These are phyloP conservation scores for Cheilosia pagana DNA, from an alignment of 2,888 invertebrate genomes.

Conservation along the genomic window DNA sequence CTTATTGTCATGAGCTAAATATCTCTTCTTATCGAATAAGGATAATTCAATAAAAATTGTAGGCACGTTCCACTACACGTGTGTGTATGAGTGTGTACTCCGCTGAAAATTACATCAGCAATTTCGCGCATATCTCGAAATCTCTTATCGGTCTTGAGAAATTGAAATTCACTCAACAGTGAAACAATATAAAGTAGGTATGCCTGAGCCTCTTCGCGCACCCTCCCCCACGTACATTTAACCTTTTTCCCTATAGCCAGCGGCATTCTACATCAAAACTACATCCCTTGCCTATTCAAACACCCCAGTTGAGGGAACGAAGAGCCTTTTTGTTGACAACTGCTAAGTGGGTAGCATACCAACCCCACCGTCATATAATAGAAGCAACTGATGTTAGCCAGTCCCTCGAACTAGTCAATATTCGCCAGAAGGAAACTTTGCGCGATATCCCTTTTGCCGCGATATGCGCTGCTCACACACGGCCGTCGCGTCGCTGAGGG, in stretches of 20 bases:
- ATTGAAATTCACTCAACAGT: conserved; percentile 47
- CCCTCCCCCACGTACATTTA: conserved; percentile 7
- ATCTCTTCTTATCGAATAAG: conserved; percentile 53
- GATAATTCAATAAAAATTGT: conserved; percentile 63
- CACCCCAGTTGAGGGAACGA: conserved; percentile 10
- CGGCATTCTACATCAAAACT: conserved; percentile 37
- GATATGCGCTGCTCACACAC: conserved; percentile 19
- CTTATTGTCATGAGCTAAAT: conserved; percentile 59
- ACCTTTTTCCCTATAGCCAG: conserved; percentile 20
- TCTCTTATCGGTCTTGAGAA: conserved; percentile 8
- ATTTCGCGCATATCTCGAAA: conserved; percentile 45
- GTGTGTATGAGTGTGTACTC: background rate
- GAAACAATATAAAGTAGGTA: conserved; percentile 33
- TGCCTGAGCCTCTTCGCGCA: background rate
- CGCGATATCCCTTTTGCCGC: conserved; percentile 40
- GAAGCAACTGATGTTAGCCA: conserved; percentile 40
- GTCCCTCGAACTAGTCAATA: conserved; percentile 40
- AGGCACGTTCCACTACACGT: conserved; percentile 33
- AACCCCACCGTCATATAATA: conserved; percentile 2
- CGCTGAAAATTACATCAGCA: conserved; percentile 46
- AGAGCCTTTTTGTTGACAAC: conserved; percentile 63
- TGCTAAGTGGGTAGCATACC: conserved; percentile 58
- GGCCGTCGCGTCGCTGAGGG: conserved; percentile 5
- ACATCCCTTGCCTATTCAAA: conserved; percentile 1
- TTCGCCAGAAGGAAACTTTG: conserved; percentile 43